phyloP scores from a whole-genome alignment of 2,113 vertebrate species.

The Melanotaenia duboulayi region DNA sequence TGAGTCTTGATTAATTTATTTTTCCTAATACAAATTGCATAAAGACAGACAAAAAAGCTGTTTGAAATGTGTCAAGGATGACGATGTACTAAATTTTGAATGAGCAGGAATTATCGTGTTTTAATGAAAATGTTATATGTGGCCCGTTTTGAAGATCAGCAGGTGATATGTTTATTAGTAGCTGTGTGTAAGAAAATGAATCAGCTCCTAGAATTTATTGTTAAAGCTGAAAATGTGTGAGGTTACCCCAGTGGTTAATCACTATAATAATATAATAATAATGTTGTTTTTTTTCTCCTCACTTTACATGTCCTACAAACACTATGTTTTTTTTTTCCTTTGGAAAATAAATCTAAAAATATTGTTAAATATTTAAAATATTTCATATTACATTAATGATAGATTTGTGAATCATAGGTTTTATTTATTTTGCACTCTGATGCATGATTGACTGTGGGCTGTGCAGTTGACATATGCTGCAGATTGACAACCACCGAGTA shows the following conservation, averaged over 20 bases:
- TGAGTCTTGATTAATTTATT: too few relatives aligned
- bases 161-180: too few relatives aligned
- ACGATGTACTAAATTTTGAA: too few relatives aligned
- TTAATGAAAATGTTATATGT: too few relatives aligned
- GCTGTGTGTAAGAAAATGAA: too few relatives aligned
- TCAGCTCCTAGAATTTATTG: too few relatives aligned
- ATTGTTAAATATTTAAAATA: not conserved
- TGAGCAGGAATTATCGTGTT: too few relatives aligned
- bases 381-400: not conserved
- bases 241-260: not conserved
- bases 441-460: not conserved
- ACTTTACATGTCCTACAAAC: too few relatives aligned
- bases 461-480: slow-evolving; percentile 16
- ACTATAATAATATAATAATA: not conserved
- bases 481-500: slow-evolving; percentile 42
- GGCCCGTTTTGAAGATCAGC: too few relatives aligned
- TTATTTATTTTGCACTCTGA: slow-evolving; percentile 16
- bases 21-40: too few relatives aligned
- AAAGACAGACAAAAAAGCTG: too few relatives aligned
- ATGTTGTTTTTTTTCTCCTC: not conserved
- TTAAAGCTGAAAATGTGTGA: not conserved
- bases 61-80: too few relatives aligned
- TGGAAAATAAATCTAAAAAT: not conserved
- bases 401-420: not conserved
- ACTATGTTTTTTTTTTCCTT: not conserved